Evolutionary conservation across 2,888 invertebrate species (phyloP), one percentile per base, ranked within the genome.

Genomic region (Drosophila austrosaltans): DNA sequence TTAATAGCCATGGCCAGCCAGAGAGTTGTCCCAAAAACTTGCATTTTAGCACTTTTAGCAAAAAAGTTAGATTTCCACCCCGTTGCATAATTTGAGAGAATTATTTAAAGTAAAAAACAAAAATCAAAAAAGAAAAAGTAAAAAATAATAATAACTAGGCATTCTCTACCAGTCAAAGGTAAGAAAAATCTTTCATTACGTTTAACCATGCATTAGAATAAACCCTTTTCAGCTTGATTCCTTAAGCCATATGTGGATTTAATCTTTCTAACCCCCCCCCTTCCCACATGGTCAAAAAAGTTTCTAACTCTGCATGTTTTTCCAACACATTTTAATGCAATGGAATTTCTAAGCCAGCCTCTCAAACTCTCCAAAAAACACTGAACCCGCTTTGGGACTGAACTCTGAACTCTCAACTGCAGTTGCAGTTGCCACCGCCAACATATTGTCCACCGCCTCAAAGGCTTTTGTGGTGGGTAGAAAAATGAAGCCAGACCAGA

Each of bases 381-480:
- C 25, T 48, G 22, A 25, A 48, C 25, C 25, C 36, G 36, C 36
- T 36, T 36, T 36, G 36, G 36, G 36, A 8, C 5, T 6, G 36
- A 53, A 28, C 39, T 12, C 58, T 16, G n/a, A 44, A 8, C 28
- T 53, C 25, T 39, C 39, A 57, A 60, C 53, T 68, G 58, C 28
- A 16, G 53, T 58, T 75, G 68, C 69, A 75, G 40, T 54, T 70
- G 61, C 65, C 62, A 59, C 53, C 54, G 76, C 48, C 58, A 70
- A 74, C 80, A 82, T 69, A 48, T 48, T 48, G 63, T 72, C 66
- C 53, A 69, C 63, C 54, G 62, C 57, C 68, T 80, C 76, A 82
- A 81, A 82, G 61, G 69, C 75, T 77, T 80, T 77, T 81, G 86
- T 75, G 79, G 79, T 54, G n/a, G 25, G 53, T 16, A 72, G 32